These are phyloP conservation scores for Apostichopus californicus DNA, from an alignment of 35 echinoderm and acorn worm genomes.

Conservation along the genomic window DNA sequence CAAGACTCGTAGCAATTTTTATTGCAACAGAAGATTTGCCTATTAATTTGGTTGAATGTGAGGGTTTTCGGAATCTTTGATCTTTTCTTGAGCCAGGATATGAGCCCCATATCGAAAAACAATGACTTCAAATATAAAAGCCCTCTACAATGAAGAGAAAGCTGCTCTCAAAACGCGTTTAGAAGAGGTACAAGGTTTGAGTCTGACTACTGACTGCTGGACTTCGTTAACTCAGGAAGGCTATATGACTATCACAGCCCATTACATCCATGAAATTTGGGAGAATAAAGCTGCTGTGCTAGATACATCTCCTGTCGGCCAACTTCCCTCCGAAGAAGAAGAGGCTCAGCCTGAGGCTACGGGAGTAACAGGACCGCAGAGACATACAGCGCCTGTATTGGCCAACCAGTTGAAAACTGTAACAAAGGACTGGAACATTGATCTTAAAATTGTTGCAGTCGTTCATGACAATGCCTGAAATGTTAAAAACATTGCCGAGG, in stretches of 20 bases:
- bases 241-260: conserved; percentile 45
- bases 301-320: background rate
- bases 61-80: no score
- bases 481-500: conserved; percentile 12
- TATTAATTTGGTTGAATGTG: no score
- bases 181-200: no score
- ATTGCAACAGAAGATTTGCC: no score
- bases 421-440: background rate
- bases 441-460: conserved; percentile 12
- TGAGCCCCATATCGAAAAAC: no score
- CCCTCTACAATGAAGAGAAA: no score
- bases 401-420: background rate
- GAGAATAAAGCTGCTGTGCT: background rate
- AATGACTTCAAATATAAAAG: no score
- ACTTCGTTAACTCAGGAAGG: conserved; percentile 30
- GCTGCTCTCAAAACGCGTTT: no score
- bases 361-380: background rate
- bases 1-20: no score
- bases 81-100: no score
- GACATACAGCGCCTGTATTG: conserved; percentile 33
- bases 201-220: conserved; percentile 49
- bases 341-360: background rate
- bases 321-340: background rate
- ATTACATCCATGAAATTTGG: background rate
- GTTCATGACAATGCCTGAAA: conserved; percentile 52